Evolutionary conservation across 2,888 invertebrate genomes (phyloP).

Genomic region (Monopis laevigella): DNA sequence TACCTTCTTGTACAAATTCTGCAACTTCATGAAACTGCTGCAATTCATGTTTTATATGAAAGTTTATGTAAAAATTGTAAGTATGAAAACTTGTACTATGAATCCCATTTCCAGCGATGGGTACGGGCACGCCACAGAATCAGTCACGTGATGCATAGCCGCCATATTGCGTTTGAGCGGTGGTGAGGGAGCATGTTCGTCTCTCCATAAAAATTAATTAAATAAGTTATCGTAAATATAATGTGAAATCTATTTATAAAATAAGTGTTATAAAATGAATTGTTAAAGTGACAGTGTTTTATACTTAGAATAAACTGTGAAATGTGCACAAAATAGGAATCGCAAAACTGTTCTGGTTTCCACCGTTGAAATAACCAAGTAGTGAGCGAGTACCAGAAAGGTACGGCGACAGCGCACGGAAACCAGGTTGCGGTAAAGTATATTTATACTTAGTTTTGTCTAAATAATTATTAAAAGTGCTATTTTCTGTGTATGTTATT

Average conservation of each 20-base stretch:
- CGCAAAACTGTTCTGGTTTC: constrained; percentile 31
- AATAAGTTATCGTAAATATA: no score
- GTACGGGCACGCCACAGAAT: constrained; percentile 15
- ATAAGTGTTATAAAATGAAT: neutral
- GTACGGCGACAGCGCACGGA: constrained; percentile 32
- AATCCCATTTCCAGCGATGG: neutral
- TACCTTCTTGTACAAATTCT: no score
- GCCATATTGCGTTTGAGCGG: constrained; percentile 49
- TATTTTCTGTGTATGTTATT: neutral
- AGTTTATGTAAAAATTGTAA: no score
- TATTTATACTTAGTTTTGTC: constrained; percentile 7
- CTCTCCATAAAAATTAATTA: neutral
- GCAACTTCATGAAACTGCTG: no score
- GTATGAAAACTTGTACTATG: no score
- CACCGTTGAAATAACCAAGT: constrained; percentile 49
- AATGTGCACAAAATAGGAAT: neutral
- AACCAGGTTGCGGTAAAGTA: constrained; percentile 28
- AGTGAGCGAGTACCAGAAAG: constrained; percentile 37
- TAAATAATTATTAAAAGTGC: neutral
- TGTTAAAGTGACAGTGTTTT: constrained; percentile 1
- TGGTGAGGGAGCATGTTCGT: constrained; percentile 28
- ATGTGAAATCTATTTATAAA: neutral
- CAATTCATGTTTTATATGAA: no score
- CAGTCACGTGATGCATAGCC: constrained; percentile 42
- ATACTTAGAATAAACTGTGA: neutral